Percentiles rank a stretch among this genome's conserved stretches.
Conservation (phyloP, 2,113 vertebrate genomes). For the Micromys minutus region DNA sequence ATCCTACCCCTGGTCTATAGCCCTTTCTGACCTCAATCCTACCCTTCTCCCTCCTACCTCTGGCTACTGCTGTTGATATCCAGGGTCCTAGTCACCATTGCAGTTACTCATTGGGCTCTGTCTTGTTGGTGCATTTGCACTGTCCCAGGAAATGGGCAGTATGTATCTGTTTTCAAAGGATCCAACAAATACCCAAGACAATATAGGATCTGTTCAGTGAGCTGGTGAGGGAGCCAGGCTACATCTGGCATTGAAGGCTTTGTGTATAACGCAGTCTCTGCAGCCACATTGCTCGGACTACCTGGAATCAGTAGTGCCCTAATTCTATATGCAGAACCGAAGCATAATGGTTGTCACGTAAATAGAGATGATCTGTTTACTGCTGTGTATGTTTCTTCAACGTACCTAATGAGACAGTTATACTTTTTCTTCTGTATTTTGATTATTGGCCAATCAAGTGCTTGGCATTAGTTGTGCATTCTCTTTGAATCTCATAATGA, state of each 20-base stretch:
- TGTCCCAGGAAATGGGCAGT: neutral
- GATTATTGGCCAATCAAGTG: neutral
- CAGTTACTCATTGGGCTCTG: neutral
- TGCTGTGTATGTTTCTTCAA: neutral
- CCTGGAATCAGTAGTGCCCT: neutral
- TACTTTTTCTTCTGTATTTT: neutral
- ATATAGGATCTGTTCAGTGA: rapidly evolving
- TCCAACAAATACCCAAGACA: neutral
- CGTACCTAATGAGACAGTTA: neutral
- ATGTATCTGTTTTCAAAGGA: neutral
- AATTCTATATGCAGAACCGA: neutral
- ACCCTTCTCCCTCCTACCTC: neutral
- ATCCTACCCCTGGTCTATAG: too few species aligned
- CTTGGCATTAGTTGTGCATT: rapidly evolving
- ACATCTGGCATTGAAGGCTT: too few species aligned
- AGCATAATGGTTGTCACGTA: neutral
- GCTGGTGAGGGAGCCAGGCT: rapidly evolving
- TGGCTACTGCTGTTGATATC: neutral
- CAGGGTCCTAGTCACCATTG: rapidly evolving
- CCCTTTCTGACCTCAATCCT: too few species aligned
- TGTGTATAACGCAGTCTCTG: rapidly evolving
- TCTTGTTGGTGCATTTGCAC: neutral
- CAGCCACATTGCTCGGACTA: rapidly evolving
- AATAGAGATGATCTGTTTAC: neutral
- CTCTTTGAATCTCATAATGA: neutral